Evolutionary conservation across 2,797 vertebrate species (phyloP), one percentile per base, ranked within the genome.

Genomic region (Hylomyscus alleni): DNA sequence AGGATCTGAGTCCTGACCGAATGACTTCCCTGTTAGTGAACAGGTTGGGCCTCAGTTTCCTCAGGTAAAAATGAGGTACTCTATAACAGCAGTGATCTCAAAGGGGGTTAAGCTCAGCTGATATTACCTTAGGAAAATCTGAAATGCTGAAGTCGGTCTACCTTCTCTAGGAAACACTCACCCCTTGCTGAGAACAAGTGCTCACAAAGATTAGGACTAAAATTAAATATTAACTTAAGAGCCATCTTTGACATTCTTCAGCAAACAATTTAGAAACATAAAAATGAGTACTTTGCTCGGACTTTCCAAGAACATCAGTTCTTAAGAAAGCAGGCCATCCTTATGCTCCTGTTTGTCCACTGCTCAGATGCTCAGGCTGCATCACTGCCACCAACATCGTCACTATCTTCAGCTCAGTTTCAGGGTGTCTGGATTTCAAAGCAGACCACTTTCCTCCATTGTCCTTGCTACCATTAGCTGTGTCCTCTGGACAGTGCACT

Each of bases 161-260:
- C 54, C 11, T 93, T 69, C n/a, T 65, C 89, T 60, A 54, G 56
- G 60, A 91, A 91, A 84, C 13, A 26, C 10, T 24, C 4, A 1
- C 56, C 34, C 69, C 76, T 90, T 90, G 22, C 40, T 75, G 15
- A 12, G 19, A 90, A 78, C 58, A 26, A 91, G 56, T 2, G 73
- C 3, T 87, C 72, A 92, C 5, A 62, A 91, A 82, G n/a, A 91
- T 83, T 73, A 90, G 58, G 14, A 11, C n/a, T 91, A 73, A 40
- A 34, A 85, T 76, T 17, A 96, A 97, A 92, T 62, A 88, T 89
- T 91, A 90, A 67, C 65, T 85, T 90, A 60, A 86, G 92, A 87
- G 88, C 56, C 14, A 65, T 76, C 29, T 89, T 85, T 76, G 26
- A 2, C 34, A 50, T 80, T 20, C 20, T 88, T 91, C 10, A 34